Evolutionary conservation across 2,113 vertebrate genomes (phyloP).

Genomic region (Anolis carolinensis): DNA sequence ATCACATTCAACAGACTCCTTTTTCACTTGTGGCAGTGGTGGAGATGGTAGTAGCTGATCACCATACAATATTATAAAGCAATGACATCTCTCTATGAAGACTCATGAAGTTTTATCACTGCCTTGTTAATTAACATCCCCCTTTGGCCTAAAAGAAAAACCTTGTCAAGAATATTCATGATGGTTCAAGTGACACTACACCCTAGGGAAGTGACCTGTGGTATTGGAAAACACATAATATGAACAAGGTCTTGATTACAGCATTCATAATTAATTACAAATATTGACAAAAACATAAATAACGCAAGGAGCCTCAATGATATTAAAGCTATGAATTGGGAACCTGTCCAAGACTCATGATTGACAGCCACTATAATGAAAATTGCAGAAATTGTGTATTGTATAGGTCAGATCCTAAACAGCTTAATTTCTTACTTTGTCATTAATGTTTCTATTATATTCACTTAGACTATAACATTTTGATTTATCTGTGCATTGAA

Average conservation of each 20-base stretch:
- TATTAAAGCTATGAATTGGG: slow-evolving; percentile 3
- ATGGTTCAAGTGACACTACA: slow-evolving; percentile 3
- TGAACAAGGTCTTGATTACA: slow-evolving; percentile 31
- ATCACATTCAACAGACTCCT: background rate
- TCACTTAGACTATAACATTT: background rate
- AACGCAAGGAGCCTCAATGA: slow-evolving; percentile 3
- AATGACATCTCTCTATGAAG: fast-evolving
- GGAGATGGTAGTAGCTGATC: background rate
- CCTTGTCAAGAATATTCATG: background rate
- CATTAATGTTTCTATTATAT: background rate
- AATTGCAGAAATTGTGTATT: background rate
- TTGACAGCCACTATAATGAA: background rate
- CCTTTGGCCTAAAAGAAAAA: background rate
- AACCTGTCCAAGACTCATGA: background rate
- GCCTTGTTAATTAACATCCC: background rate
- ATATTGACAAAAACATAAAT: slow-evolving; percentile 49
- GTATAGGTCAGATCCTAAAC: background rate
- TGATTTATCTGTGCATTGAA: background rate
- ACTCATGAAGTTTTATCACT: background rate
- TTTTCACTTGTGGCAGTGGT: background rate
- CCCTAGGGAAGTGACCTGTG: slow-evolving; percentile 7
- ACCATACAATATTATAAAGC: background rate
- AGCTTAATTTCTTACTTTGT: background rate
- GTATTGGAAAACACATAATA: slow-evolving; percentile 28
- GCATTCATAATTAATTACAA: slow-evolving; percentile 50